phyloP scores from a whole-genome alignment of 2,113 vertebrate genomes.

The Rhea americana region DNA sequence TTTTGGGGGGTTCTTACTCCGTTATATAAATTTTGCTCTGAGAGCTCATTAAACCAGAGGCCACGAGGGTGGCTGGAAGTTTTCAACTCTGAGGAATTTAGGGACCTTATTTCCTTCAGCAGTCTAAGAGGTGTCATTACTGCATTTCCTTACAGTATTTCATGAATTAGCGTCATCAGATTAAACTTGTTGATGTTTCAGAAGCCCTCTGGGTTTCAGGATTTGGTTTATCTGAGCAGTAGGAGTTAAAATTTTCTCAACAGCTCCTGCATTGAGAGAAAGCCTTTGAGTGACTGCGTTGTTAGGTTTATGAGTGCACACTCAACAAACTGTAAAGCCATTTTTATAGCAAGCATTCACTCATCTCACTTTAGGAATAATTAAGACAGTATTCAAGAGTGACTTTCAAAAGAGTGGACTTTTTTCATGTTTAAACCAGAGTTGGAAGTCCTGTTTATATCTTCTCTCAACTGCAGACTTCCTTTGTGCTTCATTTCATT shows the following conservation, averaged over 20 bases:
- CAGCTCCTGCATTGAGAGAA: fast-evolving
- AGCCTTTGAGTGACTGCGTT: not conserved
- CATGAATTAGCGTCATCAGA: not conserved
- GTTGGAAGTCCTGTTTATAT: not conserved
- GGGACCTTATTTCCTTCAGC: not conserved
- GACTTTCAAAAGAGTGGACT: not conserved
- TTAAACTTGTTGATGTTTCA: not conserved
- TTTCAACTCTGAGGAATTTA: not conserved
- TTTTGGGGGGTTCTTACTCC: not conserved
- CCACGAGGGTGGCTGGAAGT: not conserved
- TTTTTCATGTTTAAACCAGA: not conserved
- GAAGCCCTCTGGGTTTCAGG: not conserved
- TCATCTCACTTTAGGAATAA: fast-evolving
- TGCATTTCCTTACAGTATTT: not conserved
- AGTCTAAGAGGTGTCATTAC: not conserved
- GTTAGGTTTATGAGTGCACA: fast-evolving
- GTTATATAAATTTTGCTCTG: not conserved
- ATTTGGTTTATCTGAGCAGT: not conserved
- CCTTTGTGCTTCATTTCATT: not conserved
- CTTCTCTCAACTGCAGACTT: not conserved
- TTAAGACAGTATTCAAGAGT: not conserved
- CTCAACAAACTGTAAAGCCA: not conserved
- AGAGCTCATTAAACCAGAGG: not conserved
- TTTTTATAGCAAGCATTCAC: not conserved
- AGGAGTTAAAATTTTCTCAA: not conserved